These are phyloP conservation scores for Triplophysa rosa DNA, from an alignment of 2,113 vertebrate genomes.

Conservation along the genomic window DNA sequence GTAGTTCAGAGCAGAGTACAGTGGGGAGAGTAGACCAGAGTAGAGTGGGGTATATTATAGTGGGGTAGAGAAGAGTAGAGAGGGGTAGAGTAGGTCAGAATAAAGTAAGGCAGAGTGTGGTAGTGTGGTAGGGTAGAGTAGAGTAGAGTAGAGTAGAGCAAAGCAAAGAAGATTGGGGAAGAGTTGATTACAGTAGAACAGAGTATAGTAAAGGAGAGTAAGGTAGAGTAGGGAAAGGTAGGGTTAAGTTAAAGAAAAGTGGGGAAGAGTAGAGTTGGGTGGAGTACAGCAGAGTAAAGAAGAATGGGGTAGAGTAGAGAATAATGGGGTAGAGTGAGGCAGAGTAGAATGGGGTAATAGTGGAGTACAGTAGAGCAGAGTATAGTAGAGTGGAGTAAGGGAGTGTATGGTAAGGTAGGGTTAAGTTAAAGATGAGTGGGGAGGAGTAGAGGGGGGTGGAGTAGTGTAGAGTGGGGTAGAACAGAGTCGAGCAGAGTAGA, in stretches of 20 bases:
- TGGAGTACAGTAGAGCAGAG: too few species aligned
- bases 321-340: not conserved
- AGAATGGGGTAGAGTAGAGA: not conserved
- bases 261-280: not conserved
- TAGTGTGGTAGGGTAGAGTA: not conserved
- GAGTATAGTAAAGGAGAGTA: not conserved
- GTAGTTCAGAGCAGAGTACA: constrained; percentile 8
- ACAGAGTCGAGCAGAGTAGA: too few species aligned
- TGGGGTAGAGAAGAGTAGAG: not conserved
- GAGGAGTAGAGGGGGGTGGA: not conserved
- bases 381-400: too few species aligned
- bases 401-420: not conserved
- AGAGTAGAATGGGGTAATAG: not conserved
- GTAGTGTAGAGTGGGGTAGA: not conserved
- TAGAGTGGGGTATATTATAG: not conserved
- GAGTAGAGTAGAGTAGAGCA: not conserved
- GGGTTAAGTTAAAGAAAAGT: not conserved
- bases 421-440: not conserved
- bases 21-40: not conserved
- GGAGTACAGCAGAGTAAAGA: not conserved
- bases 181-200: not conserved
- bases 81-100: not conserved
- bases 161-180: not conserved
- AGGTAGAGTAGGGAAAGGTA: not conserved
- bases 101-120: not conserved